Base-by-base conservation (phyloP, 2,888 invertebrate genomes). In the Archips xylosteana region DNA sequence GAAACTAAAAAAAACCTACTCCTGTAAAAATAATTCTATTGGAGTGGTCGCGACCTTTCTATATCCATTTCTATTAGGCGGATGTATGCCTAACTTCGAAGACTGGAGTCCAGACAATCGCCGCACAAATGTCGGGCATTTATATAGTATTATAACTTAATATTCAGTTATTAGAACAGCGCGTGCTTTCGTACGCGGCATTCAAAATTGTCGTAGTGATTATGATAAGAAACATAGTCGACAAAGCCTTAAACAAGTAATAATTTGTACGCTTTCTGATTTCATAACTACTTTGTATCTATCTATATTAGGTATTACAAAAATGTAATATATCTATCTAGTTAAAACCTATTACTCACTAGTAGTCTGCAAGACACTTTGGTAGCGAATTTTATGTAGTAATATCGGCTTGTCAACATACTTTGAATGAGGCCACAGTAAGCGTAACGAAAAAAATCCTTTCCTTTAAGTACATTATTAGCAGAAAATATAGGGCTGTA, bases 271-370 rank as follows among this genome's bases (percentile, higher is more conserved):
- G 36, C 63, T 63, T 68, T 64, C 63, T 59, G 73, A 57, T 68
- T 71, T 63, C 60, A 42, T 57, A 54, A 62, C 61, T 62, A 47
- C 36, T 68, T 73, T 68, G 57, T 73, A 73, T 39, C 39, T 39
- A 39, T 51, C 57, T 73, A 42, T 73, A 63, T 23, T 63, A 63
- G 34, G 60, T 69, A 73, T 73, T 73, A 69, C 74, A 72, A 57
- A 72, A 57, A 59, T 64, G 59, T 69, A 64, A 63, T 73, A 68
- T 57, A 64, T 69, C 63, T 74, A 69, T 65, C 64, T 74, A 70
- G 60, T 69, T 74, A 61, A 65, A 69, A 70, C 64, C n/a, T 70
- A 61, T 73, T 69, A 74, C 61, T 74, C 74, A 74, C 65, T 74
- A 61, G 64, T 74, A 74, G 74, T 70, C 69, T 70, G 45, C 59